Percentiles rank a stretch among this genome's conserved stretches.
phyloP scores from a whole-genome alignment of 2,113 vertebrate genomes.

The Notarius quadriscutis region DNA sequence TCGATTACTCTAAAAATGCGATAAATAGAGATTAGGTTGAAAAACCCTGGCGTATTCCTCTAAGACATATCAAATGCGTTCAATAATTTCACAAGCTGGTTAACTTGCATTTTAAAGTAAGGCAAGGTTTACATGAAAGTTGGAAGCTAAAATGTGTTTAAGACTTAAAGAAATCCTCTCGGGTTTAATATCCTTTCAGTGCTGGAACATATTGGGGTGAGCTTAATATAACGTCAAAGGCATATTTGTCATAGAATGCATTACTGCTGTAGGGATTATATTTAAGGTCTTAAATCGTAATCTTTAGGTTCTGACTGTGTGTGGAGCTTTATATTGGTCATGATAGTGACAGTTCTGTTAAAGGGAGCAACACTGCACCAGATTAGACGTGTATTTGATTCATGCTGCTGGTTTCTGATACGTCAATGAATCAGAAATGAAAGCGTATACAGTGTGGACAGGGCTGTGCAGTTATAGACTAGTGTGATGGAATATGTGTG shows the following conservation, averaged over 20 bases:
- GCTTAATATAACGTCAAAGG: conserved; percentile 16
- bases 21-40: neutral
- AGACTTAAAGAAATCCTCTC: neutral
- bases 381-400: neutral
- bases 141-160: neutral
- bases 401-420: neutral
- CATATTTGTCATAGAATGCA: conserved; percentile 20
- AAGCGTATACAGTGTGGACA: neutral
- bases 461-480: neutral
- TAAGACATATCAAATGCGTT: neutral
- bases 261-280: neutral
- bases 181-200: conserved; percentile 1
- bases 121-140: neutral
- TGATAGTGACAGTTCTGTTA: neutral
- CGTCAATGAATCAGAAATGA: conserved; percentile 2
- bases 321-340: neutral
- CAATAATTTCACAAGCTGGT: neutral
- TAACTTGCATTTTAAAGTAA: neutral
- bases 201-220: neutral
- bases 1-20: neutral
- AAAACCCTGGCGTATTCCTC: neutral
- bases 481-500: neutral
- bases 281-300: neutral
- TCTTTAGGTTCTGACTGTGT: neutral
- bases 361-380: neutral